Evolutionary conservation across 23 tunicate species (phyloP).

Genomic region (Phallusia fumigata): DNA sequence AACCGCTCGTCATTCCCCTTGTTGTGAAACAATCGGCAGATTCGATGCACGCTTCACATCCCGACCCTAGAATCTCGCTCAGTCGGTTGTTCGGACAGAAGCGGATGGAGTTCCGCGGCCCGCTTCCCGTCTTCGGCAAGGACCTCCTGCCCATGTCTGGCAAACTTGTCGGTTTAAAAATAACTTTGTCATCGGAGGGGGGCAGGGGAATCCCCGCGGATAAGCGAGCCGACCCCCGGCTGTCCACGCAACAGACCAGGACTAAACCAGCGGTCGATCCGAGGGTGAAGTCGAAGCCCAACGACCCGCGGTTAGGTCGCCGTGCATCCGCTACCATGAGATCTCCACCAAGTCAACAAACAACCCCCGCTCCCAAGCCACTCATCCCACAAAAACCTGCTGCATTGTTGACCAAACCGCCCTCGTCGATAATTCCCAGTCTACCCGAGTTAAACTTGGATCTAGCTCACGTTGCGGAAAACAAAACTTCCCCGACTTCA

Average conservation of each 20-base stretch:
- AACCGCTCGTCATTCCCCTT: constrained; percentile 75
- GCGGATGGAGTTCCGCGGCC: constrained; percentile 36
- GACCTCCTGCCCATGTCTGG: constrained; percentile 62
- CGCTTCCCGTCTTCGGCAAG: constrained; percentile 53
- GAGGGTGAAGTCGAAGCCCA: constrained; percentile 48
- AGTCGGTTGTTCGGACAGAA: constrained; percentile 72
- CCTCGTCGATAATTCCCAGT: constrained; percentile 72
- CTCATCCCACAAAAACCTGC: constrained; percentile 66
- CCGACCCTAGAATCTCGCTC: constrained; percentile 79
- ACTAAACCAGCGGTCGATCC: constrained; percentile 20
- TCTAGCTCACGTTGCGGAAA: constrained; percentile 41
- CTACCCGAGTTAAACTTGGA: constrained; percentile 79
- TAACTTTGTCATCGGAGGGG: constrained; percentile 59
- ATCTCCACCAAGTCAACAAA: constrained; percentile 18
- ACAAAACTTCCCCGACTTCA: neutral
- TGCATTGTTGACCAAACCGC: constrained; percentile 70
- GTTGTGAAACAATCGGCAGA: constrained; percentile 64
- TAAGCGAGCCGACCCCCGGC: constrained; percentile 51
- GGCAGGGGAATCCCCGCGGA: neutral
- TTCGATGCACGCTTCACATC: constrained; percentile 58
- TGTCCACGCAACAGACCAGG: constrained; percentile 4
- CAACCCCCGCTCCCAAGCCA: constrained; percentile 19
- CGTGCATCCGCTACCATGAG: constrained; percentile 32
- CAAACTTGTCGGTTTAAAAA: constrained; percentile 58
- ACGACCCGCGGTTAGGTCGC: constrained; percentile 71